Conservation (phyloP, 2,888 invertebrate genomes). For the Graphium colonna region DNA sequence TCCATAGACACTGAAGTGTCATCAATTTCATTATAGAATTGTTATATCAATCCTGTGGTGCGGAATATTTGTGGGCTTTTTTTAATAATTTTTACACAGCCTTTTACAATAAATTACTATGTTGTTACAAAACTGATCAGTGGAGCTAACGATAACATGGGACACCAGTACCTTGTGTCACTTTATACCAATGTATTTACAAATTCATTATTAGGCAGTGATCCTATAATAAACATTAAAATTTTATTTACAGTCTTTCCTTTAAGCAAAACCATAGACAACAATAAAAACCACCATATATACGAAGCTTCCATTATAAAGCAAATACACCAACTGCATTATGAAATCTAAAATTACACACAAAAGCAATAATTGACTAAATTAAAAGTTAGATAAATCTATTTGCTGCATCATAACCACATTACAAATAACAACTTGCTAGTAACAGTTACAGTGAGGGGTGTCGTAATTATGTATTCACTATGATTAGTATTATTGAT, state of each 20-base stretch:
- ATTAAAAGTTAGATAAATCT: constrained; percentile 1
- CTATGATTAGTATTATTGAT: constrained; percentile 1
- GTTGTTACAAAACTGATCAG: constrained; percentile 74
- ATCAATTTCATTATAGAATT: constrained; percentile 69
- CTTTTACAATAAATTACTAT: constrained; percentile 77
- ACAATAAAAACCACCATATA: constrained; percentile 25
- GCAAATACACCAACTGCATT: neutral
- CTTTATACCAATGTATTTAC: constrained; percentile 68
- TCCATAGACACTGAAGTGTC: constrained; percentile 67
- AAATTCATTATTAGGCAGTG: constrained; percentile 66
- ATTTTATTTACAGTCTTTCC: constrained; percentile 25
- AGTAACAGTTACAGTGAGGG: constrained; percentile 3
- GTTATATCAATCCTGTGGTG: constrained; percentile 59
- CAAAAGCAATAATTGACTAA: constrained; percentile 8
- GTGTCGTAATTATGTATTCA: neutral
- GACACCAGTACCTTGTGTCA: constrained; percentile 52
- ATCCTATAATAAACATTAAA: constrained; percentile 34
- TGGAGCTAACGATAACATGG: constrained; percentile 67
- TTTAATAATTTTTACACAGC: constrained; percentile 72
- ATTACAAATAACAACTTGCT: constrained; percentile 5
- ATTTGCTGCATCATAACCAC: constrained; percentile 3
- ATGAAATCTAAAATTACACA: constrained; percentile 15
- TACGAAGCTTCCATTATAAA: constrained; percentile 6
- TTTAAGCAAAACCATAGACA: constrained; percentile 31
- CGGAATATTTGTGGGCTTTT: constrained; percentile 62